Conservation (phyloP, 2,888 invertebrate genomes). For the Oscheius sp. region DNA sequence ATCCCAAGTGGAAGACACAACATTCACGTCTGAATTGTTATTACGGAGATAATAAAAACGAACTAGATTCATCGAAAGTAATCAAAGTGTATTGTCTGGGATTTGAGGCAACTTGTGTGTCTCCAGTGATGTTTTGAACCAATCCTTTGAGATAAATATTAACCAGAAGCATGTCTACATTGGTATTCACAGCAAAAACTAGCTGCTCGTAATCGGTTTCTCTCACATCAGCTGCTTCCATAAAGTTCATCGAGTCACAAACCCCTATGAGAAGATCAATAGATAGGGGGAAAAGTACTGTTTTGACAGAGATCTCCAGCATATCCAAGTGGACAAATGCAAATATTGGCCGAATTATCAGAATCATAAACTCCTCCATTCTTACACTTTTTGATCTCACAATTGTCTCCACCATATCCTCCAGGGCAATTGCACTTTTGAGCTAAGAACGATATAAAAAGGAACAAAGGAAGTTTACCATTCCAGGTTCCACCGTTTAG, state of each 20-base stretch:
- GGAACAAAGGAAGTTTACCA: not conserved
- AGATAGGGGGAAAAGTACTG: not conserved
- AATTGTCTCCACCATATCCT: not conserved
- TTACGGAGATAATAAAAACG: not conserved
- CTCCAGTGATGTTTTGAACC: not conserved
- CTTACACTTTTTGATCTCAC: not conserved
- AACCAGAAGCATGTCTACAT: constrained; percentile 15
- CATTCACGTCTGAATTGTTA: not conserved
- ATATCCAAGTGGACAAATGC: not conserved
- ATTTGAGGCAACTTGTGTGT: not conserved
- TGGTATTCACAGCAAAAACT: constrained; percentile 1
- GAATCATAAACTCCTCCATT: not conserved
- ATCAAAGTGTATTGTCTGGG: constrained; percentile 5
- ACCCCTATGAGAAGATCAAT: not conserved
- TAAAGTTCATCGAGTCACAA: not conserved
- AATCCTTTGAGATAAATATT: not conserved
- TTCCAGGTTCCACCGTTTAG: constrained; percentile 4
- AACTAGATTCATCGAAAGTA: constrained; percentile 4
- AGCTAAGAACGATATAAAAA: too few relatives aligned
- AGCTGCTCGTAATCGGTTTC: constrained; percentile 7
- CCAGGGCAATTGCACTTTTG: not conserved
- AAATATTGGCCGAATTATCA: not conserved
- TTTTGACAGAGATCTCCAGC: constrained; percentile 1
- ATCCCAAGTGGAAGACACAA: not conserved
- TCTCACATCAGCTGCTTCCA: constrained; percentile 4